Conservation (phyloP, 2,888 invertebrate genomes). For the Sthenelais limicola region DNA sequence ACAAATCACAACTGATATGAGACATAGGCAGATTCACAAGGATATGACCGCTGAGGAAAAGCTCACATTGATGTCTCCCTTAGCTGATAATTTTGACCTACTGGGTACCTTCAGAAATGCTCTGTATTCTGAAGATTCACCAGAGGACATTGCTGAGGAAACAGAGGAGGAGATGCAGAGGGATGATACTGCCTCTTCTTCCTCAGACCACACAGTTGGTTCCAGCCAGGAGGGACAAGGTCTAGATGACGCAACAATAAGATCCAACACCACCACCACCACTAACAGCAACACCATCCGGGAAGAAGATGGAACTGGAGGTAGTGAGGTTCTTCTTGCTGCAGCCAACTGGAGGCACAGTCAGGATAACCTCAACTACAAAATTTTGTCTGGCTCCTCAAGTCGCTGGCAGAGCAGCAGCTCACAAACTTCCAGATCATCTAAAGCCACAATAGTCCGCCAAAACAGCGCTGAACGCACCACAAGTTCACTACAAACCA, state of each 20-base stretch:
- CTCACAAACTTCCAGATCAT: background rate
- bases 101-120: constrained; percentile 34
- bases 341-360: constrained; percentile 30
- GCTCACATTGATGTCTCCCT: constrained; percentile 33
- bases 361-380: constrained; percentile 13
- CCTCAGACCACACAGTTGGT: background rate
- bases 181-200: constrained; percentile 29
- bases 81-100: constrained; percentile 28
- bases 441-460: background rate
- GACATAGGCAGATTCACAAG: constrained; percentile 27
- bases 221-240: constrained; percentile 6
- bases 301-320: background rate
- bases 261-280: too few relatives aligned
- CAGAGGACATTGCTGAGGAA: constrained; percentile 14
- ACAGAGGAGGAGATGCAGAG: constrained; percentile 13
- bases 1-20: constrained; percentile 49
- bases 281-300: too few relatives aligned
- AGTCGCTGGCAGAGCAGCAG: background rate
- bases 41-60: constrained; percentile 41
- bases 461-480: too few relatives aligned
- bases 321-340: constrained; percentile 9
- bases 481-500: background rate
- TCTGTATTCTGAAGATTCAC: constrained; percentile 3
- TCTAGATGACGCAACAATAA: too few relatives aligned
- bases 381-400: background rate